A percentile compares a stretch with the other conserved stretches of the same genome.
These are phyloP conservation scores for Telmatherina bonti DNA, from an alignment of 2,797 vertebrate species.

Conservation along the genomic window DNA sequence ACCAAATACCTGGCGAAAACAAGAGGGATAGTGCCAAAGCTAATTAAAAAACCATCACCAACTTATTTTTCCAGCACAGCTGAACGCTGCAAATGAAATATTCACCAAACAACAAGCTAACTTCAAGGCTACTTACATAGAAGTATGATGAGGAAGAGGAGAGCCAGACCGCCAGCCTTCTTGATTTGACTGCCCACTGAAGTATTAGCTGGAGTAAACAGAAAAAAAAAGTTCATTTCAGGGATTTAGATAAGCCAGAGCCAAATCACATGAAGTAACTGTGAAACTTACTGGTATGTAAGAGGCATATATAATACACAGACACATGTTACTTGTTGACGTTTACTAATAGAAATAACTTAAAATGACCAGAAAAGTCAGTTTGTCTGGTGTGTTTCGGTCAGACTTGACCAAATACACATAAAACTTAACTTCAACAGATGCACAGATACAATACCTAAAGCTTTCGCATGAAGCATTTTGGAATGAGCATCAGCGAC, in stretches of 20 bases:
- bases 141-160: conserved; percentile 48
- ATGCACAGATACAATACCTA: conserved; percentile 33
- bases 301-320: neutral
- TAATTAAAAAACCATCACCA: no score
- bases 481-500: conserved; percentile 13
- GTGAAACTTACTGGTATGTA: conserved; percentile 7
- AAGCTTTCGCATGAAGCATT: conserved; percentile 24
- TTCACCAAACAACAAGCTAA: neutral
- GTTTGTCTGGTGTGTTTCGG: neutral
- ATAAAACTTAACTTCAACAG: conserved; percentile 7
- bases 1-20: conserved; percentile 67
- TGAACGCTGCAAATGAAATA: neutral
- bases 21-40: conserved; percentile 8
- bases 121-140: conserved; percentile 64
- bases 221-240: conserved; percentile 7
- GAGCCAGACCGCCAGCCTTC: conserved; percentile 51
- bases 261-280: conserved; percentile 37
- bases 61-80: no score
- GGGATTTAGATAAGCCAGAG: conserved; percentile 40
- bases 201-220: conserved; percentile 40
- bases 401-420: neutral
- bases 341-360: conserved; percentile 15
- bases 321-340: neutral
- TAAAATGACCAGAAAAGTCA: conserved; percentile 1
- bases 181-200: conserved; percentile 36